phyloP scores from a whole-genome alignment of 2,888 invertebrate genomes.

The Salpingus planirostris region DNA sequence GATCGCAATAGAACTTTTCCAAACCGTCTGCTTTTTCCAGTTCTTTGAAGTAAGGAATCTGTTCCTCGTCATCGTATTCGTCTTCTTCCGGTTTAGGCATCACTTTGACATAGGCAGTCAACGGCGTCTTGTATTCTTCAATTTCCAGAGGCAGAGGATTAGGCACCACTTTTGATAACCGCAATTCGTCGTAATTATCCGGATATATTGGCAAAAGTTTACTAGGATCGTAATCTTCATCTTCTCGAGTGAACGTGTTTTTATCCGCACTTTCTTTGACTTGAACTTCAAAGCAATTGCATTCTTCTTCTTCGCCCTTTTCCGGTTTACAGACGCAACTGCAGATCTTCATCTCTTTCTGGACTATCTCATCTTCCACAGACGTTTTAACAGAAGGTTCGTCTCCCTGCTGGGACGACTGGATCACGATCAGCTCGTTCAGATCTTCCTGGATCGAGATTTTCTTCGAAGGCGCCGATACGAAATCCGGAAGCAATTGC shows the following conservation, averaged over 20 bases:
- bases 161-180: conserved; percentile 46
- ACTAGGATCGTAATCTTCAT: conserved; percentile 5
- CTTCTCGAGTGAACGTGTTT: background rate
- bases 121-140: conserved; percentile 44
- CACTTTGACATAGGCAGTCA: conserved; percentile 50
- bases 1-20: conserved; percentile 50
- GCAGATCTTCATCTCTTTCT: conserved; percentile 5
- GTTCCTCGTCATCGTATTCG: conserved; percentile 40
- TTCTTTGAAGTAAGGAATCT: conserved; percentile 19
- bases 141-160: conserved; percentile 42
- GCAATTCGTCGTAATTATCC: conserved; percentile 42
- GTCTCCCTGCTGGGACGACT: no score
- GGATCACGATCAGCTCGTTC: no score
- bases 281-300: background rate
- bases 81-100: conserved; percentile 40
- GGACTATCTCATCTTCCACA: background rate
- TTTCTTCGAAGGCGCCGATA: conserved; percentile 3
- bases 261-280: background rate
- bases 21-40: conserved; percentile 44
- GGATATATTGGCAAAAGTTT: no score
- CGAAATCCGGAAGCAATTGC: conserved; percentile 8
- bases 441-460: no score
- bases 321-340: conserved; percentile 4
- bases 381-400: no score
- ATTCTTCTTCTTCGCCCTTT: conserved; percentile 1